Evolutionary conservation across 2,888 invertebrate genomes (phyloP).

Genomic region (Pegoplata infirma): DNA sequence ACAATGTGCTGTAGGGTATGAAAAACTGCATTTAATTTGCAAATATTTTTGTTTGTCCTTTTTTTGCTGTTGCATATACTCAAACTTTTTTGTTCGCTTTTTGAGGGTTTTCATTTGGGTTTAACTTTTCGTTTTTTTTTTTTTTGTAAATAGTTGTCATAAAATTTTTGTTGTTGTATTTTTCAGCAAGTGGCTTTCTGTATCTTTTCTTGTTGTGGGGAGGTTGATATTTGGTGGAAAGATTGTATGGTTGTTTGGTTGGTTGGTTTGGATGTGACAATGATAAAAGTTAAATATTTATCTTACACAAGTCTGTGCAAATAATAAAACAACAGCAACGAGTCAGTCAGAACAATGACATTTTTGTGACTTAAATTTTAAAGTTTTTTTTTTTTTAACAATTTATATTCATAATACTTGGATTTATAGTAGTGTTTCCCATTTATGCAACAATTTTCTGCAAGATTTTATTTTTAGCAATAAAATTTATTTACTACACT

Average conservation of each 20-base stretch:
- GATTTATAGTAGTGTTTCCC: neutral
- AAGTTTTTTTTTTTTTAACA: neutral
- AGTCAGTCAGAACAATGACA: neutral
- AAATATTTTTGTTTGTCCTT: neutral
- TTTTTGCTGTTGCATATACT: neutral
- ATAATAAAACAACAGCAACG: slow-evolving; percentile 1
- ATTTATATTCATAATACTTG: slow-evolving; percentile 7
- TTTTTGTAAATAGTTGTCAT: neutral
- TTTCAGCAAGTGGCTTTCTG: neutral
- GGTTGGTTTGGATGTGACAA: slow-evolving; percentile 34
- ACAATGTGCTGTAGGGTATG: neutral
- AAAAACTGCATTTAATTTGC: slow-evolving; percentile 18
- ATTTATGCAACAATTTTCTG: slow-evolving; percentile 34
- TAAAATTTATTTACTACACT: neutral
- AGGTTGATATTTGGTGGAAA: no score
- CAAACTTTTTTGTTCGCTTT: neutral
- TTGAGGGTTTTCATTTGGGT: slow-evolving; percentile 8
- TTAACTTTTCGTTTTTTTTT: slow-evolving; percentile 1
- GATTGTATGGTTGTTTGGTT: no score
- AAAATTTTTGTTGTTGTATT: neutral
- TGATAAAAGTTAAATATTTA: slow-evolving; percentile 52
- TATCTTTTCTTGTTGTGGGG: neutral
- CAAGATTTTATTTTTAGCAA: neutral
- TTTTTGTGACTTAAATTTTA: neutral
- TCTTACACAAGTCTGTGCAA: slow-evolving; percentile 35